phyloP scores from a whole-genome alignment of 2,888 invertebrate genomes.

The Amphimallon solstitiale region DNA sequence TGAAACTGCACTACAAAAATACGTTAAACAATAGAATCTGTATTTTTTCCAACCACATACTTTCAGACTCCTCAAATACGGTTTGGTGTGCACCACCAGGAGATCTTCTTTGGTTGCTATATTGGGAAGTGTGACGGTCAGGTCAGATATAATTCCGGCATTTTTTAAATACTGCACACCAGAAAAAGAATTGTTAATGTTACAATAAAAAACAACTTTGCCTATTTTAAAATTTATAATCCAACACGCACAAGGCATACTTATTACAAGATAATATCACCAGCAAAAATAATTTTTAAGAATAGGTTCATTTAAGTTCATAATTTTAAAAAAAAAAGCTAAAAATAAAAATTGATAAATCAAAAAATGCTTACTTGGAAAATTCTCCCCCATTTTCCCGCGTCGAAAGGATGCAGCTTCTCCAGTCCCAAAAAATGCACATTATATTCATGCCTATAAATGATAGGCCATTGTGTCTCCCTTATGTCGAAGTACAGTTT shows the following conservation, averaged over 20 bases:
- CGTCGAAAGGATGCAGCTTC: constrained; percentile 88
- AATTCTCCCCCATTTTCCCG: constrained; percentile 86
- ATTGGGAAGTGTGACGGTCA: constrained; percentile 72
- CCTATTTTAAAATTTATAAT: no score
- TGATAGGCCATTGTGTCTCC: constrained; percentile 77
- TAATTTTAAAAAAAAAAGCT: neutral
- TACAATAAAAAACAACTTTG: no score
- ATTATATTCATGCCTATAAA: constrained; percentile 82
- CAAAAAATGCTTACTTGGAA: constrained; percentile 67
- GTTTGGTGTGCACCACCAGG: constrained; percentile 77
- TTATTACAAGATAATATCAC: no score
- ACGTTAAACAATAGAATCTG: constrained; percentile 16
- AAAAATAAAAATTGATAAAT: neutral
- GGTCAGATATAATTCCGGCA: constrained; percentile 70
- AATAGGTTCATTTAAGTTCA: neutral
- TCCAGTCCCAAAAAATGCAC: constrained; percentile 84
- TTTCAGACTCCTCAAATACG: constrained; percentile 80
- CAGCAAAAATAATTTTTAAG: neutral
- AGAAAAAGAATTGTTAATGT: no score
- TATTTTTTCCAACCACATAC: constrained; percentile 60
- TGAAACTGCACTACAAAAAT: constrained; percentile 77
- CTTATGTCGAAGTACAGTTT: constrained; percentile 67
- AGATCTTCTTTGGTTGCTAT: constrained; percentile 80
- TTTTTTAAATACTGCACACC: constrained; percentile 68
- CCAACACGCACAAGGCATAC: no score